Evolutionary conservation across 2,888 invertebrate genomes (phyloP), one percentile per base, ranked within the genome.

Genomic region (Agonopterix alstromeriana): DNA sequence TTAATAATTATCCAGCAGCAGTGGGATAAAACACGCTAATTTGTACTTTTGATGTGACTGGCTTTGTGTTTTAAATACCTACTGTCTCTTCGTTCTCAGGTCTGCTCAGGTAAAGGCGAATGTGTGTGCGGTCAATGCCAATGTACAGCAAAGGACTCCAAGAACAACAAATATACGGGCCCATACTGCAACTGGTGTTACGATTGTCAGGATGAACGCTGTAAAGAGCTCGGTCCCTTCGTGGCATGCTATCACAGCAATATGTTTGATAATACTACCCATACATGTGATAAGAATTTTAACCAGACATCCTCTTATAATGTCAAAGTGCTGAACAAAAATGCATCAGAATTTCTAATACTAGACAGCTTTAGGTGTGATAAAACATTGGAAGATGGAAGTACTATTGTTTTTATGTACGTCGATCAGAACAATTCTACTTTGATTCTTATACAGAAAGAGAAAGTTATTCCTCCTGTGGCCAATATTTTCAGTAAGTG

Each of bases 101-200:
- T 67, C 4, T 86, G 86, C 57, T 82, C 83, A 1, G 82, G 81
- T 8, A 70, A 91, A 54, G 97, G 96, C 0, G 70, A 72, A 10
- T 96, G 96, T 70, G 73, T 76, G 7, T 96, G 96, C 73, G 94
- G 95, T 7, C 74, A 71, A 47, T 95, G 94, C 63, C 70, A 83
- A 9, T 96, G 95, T 65, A 66, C 85, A 14, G 66, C 51, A 46
- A 38, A 57, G 10, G 42, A 73, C 36, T 75, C 63, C 2, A 75
- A 80, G 49, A 79, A 78, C 7, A 71, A 85, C 9, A 38, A 3
- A 9, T 92, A 91, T 57, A 85, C 84, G 0, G 93, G 93, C 8
- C 73, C 73, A 41, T 94, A 90, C 55, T 96, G 96, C 70, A 94
- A 95, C 55, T 90, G 91, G 46, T 95, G 95, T 63, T 91, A 92